These are phyloP conservation scores for Clavelina lepadiformis DNA, from an alignment of 23 tunicate species.

Conservation along the genomic window DNA sequence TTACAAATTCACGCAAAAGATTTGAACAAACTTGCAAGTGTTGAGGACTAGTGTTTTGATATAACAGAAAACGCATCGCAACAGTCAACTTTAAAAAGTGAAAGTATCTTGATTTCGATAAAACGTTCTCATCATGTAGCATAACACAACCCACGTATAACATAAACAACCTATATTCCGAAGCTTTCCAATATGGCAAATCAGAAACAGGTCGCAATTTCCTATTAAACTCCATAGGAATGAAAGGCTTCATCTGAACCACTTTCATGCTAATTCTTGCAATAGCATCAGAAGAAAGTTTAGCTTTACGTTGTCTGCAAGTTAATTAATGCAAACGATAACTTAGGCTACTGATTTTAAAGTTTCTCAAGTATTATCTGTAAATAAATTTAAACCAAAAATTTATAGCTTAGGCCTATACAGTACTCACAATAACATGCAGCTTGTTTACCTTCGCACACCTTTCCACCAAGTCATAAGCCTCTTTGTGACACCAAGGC, in stretches of 20 bases:
- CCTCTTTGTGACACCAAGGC: constrained; percentile 47
- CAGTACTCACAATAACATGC: no score
- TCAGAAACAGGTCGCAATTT: constrained; percentile 27
- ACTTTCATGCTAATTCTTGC: neutral
- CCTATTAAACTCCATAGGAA: constrained; percentile 43
- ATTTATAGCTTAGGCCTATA: no score
- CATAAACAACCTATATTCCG: constrained; percentile 32
- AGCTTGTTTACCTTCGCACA: constrained; percentile 32
- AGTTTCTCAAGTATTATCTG: no score
- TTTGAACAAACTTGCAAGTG: constrained; percentile 7
- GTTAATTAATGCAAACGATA: no score
- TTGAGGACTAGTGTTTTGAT: neutral
- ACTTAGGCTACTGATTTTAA: no score
- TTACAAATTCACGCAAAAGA: constrained; percentile 15
- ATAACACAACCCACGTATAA: constrained; percentile 22
- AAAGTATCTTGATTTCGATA: neutral
- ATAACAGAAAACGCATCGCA: constrained; percentile 21
- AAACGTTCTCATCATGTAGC: neutral
- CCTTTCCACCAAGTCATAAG: constrained; percentile 45
- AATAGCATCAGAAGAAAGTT: neutral
- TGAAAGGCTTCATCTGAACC: neutral
- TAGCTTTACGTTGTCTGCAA: constrained; percentile 5
- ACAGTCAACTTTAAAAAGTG: constrained; percentile 25
- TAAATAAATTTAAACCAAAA: no score
- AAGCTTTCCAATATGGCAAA: constrained; percentile 33